These are phyloP conservation scores for Rhineura floridana DNA, from an alignment of 2,113 vertebrate species.

Conservation along the genomic window DNA sequence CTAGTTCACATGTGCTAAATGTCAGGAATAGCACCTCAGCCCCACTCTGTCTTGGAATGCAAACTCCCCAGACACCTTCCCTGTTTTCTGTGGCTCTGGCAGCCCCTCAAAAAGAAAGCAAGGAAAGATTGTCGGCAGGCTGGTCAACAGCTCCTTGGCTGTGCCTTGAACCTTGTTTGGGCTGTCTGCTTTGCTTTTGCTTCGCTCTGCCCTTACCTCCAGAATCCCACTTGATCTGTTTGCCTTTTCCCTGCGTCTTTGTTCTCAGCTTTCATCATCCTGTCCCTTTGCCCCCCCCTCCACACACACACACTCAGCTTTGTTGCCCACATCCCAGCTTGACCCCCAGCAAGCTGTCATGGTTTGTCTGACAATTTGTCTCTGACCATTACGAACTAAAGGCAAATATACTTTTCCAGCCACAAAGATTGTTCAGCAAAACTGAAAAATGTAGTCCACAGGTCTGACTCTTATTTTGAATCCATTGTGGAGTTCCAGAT, in stretches of 20 bases:
- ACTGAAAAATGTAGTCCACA: background rate
- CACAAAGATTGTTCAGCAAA: background rate
- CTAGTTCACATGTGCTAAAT: background rate
- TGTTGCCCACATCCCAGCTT: background rate
- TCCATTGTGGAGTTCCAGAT: background rate
- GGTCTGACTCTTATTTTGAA: background rate
- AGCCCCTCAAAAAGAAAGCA: background rate
- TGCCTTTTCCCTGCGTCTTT: too few relatives aligned
- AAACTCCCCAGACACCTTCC: background rate
- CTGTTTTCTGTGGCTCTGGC: background rate
- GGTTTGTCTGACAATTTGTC: background rate
- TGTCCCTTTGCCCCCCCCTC: background rate
- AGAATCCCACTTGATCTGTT: background rate
- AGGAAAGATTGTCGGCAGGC: background rate
- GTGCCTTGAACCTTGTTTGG: background rate
- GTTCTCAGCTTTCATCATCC: background rate
- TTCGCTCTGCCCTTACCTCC: background rate
- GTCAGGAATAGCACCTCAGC: background rate
- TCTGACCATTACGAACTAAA: background rate
- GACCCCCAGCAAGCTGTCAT: background rate
- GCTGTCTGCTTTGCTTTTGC: background rate
- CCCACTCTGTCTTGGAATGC: background rate
- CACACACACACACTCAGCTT: too few relatives aligned
- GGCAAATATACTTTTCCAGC: background rate
- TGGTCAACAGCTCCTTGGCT: background rate